Base-by-base conservation (phyloP, 2,888 invertebrate species). In the Antheraea assamensis region DNA sequence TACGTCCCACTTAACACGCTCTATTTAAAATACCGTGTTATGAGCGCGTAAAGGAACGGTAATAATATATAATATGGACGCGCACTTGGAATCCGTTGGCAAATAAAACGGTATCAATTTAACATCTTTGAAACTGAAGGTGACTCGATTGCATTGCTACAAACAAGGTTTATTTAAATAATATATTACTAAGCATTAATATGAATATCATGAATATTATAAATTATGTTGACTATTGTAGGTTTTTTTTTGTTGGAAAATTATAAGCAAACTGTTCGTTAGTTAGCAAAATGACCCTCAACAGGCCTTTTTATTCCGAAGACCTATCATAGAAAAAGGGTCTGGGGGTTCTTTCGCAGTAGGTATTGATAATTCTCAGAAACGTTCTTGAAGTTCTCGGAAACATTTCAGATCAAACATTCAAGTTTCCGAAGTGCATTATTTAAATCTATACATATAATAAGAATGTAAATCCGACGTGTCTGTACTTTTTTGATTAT, bases 1-100 rank as follows among this genome's bases (percentile, higher is more conserved):
- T 68, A 68, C 68, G 35, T 64, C 21, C n/a, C 35, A 68, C 68
- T 81, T 82, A 82, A 83, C 79, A 76, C 80, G 80, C 82, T 80
- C 80, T 80, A 81, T 86, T 83, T 83, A 80, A 80, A 79, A 82
- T 74, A 78, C 77, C 75, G 78, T 75, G 79, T 79, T 80, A 77
- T 77, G 78, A 79, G 73, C 73, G 73, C 78, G 79, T 80, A 80
- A 75, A 76, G 74, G 78, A 77, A 66, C 75, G 72, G 35, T 68
- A 27, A 52, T 71, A 49, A 52, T 52, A 47, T 30, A 71, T 30
- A 47, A 31, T 71, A 58, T 35, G 24, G 55, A 55, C 21, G 71
- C 7, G 21, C 31, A 68, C 35, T 68, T 35, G 68, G 68, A 35
- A 68, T 68, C 68, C 10, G 68, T 68, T 35, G 35, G 68, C 24